A percentile compares a stretch with the other conserved stretches of the same genome.
Conservation (phyloP, 2,888 invertebrate species). For the Melangyna quadrimaculata region DNA sequence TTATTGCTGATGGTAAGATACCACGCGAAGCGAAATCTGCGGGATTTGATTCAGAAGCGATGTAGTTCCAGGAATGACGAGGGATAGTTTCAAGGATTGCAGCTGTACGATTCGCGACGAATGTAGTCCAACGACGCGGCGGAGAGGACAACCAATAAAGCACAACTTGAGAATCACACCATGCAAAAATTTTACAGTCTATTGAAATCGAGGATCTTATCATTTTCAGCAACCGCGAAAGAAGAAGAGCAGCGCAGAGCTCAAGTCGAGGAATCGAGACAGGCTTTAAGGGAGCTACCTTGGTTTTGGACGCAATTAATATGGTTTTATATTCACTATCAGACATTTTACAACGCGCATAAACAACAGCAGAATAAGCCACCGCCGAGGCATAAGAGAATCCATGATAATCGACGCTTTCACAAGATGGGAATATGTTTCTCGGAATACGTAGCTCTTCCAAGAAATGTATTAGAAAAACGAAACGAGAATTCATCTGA, state of each 20-base stretch:
- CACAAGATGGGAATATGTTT: no score
- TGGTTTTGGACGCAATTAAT: slow-evolving; percentile 7
- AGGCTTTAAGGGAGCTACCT: slow-evolving; percentile 26
- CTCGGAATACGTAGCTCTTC: no score
- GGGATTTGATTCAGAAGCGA: slow-evolving; percentile 57
- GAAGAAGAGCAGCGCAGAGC: slow-evolving; percentile 30
- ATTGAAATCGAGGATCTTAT: slow-evolving; percentile 15
- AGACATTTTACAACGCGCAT: slow-evolving; percentile 9
- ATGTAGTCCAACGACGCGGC: no score
- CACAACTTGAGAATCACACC: slow-evolving; percentile 75
- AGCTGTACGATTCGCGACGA: not conserved
- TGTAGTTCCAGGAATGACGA: slow-evolving; percentile 55
- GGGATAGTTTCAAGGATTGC: slow-evolving; percentile 45
- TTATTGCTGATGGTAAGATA: slow-evolving; percentile 29
- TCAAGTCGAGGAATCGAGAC: slow-evolving; percentile 40
- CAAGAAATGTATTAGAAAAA: not conserved
- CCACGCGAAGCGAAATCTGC: slow-evolving; percentile 72
- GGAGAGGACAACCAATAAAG: slow-evolving; percentile 74
- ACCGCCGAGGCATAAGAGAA: not conserved
- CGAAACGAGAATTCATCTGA: not conserved
- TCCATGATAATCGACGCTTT: no score
- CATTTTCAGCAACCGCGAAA: slow-evolving; percentile 14
- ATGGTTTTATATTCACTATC: not conserved
- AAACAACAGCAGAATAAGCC: slow-evolving; percentile 35
- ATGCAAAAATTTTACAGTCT: slow-evolving; percentile 31